Percentiles rank a stretch among this genome's conserved stretches.
These are phyloP conservation scores for Elysia crispata DNA, from an alignment of 2,888 invertebrate species.

Conservation along the genomic window DNA sequence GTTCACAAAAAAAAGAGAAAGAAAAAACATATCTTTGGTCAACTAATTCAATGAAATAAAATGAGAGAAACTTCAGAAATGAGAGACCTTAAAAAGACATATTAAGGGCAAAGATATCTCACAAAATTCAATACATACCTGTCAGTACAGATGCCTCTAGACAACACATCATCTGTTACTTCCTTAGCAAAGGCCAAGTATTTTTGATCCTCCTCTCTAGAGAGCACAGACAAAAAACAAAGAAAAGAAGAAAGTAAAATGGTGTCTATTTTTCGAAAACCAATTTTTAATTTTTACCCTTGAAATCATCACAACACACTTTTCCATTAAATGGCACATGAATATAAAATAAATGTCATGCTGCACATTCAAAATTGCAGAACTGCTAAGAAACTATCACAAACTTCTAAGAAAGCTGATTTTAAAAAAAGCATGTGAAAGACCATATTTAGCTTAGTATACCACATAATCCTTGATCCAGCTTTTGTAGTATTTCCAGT, in stretches of 20 bases:
- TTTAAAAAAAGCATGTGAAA: no score
- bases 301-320: slow-evolving; percentile 31
- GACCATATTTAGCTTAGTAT: no score
- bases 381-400: neutral
- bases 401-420: no score
- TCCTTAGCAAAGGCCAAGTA: slow-evolving; percentile 75
- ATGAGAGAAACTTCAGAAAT: no score
- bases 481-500: no score
- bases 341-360: neutral
- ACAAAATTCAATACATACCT: slow-evolving; percentile 58
- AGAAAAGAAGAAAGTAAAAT: no score
- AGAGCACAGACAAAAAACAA: neutral
- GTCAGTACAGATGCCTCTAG: slow-evolving; percentile 75
- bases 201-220: slow-evolving; percentile 74
- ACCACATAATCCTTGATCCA: no score
- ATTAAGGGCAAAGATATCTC: neutral
- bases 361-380: neutral
- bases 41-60: no score
- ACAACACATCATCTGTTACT: slow-evolving; percentile 75
- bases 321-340: slow-evolving; percentile 17
- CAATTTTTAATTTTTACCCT: no score
- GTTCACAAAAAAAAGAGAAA: no score
- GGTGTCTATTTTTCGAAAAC: no score
- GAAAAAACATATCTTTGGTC: no score
- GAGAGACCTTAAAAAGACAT: neutral